Base-by-base conservation (phyloP, 2,888 invertebrate genomes). In the Noctua janthina region DNA sequence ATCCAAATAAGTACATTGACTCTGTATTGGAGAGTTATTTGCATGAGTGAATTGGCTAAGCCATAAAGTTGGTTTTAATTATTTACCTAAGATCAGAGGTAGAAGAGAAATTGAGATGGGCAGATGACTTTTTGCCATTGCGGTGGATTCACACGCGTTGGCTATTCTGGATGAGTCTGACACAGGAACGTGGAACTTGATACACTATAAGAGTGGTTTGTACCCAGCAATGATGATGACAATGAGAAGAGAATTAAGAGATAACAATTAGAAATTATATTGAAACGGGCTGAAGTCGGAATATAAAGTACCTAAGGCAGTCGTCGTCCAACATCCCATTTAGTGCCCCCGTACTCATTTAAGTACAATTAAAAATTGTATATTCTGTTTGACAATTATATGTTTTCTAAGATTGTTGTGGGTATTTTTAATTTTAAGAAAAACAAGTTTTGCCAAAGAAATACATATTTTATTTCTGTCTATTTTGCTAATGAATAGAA, bases 1-100 rank as follows among this genome's bases (percentile, higher is more conserved):
- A 77, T 39, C 29, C 56, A 76, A 72, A 62, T 54, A 85, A 43
- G 74, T 71, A 6, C 46, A 4, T 59, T 59, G 78, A 71, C 64
- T 66, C 20, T 23, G 35, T 81, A 15, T 72, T 73, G 17, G 35
- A 29, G 13, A 67, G 13, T 46, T 66, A 74, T 74, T 71, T 59
- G 35, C 43, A 23, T 62, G 43, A 56, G 56, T 67, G 43, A 49
- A 68, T 46, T 49, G 8, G n/a, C 11, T 11, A 29, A 23, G 13
- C 0, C 23, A 11, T 17, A 66, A 23, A 8, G 15, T n/a, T 67
- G 17, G 20, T 39, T 20, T 17, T 4, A 5, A 62, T 29, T 11
- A 46, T 39, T 23, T 29, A 20, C 23, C 1, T 20, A 29, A 23
- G 1, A 20, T 39, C 13, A 23, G 1, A 35, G n/a, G 11, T 20